phyloP scores from a whole-genome alignment of 2,797 vertebrate species.

The Thaleichthys pacificus region DNA sequence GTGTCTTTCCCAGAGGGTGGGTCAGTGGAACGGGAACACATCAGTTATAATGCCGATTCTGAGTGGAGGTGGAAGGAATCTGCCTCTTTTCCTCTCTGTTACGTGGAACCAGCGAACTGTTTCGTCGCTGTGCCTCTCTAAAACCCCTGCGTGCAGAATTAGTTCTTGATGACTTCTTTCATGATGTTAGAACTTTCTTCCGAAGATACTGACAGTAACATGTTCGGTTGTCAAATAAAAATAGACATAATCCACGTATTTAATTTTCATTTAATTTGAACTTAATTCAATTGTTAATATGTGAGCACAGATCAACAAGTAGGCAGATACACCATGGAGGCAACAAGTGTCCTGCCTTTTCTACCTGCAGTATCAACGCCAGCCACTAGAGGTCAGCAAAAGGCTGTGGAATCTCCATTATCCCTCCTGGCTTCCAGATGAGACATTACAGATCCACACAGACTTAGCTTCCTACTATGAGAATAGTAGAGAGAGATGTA shows the following conservation, averaged over 20 bases:
- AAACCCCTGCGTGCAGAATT: no score
- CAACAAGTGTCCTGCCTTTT: background rate
- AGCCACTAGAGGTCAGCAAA: constrained; percentile 46
- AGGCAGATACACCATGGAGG: background rate
- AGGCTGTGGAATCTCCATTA: background rate
- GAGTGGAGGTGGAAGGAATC: background rate
- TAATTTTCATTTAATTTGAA: no score
- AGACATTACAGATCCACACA: no score
- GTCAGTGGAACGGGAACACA: background rate
- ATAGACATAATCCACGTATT: background rate
- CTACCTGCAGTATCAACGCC: background rate
- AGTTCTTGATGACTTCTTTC: no score
- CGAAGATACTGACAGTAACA: background rate
- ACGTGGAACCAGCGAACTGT: no score
- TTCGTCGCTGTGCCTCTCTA: no score
- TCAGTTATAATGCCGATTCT: background rate
- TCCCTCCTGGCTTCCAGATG: background rate
- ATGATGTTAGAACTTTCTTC: no score
- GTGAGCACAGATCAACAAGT: background rate
- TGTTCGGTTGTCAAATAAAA: background rate
- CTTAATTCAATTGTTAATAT: no score
- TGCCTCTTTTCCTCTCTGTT: background rate
- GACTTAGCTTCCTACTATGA: no score
- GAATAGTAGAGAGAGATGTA: no score
- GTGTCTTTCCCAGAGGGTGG: background rate